Conservation (phyloP, 2,888 invertebrate species). For the Drosophila neotestacea region DNA sequence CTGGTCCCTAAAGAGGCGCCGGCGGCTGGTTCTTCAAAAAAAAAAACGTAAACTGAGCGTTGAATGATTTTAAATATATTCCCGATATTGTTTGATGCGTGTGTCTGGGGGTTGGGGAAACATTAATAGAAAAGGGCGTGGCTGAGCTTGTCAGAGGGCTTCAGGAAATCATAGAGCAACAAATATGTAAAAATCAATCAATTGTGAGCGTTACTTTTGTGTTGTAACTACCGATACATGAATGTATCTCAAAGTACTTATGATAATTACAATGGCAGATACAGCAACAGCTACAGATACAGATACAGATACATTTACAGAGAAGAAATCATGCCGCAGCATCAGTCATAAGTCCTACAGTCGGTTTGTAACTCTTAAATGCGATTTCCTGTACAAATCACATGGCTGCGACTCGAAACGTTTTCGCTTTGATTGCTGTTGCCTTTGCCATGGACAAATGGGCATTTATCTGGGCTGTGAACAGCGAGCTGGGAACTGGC, state of each 20-base stretch:
- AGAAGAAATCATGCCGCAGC: constrained; percentile 9
- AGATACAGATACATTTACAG: constrained; percentile 3
- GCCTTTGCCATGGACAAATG: constrained; percentile 49
- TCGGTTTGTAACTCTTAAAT: constrained; percentile 59
- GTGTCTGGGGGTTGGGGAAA: constrained; percentile 44
- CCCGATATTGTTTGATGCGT: constrained; percentile 51
- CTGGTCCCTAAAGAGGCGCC: constrained; percentile 57
- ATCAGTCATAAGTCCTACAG: constrained; percentile 47
- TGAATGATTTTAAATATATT: constrained; percentile 38
- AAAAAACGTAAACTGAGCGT: constrained; percentile 52
- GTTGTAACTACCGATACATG: constrained; percentile 24
- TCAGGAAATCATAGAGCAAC: constrained; percentile 61
- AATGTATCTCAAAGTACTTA: constrained; percentile 67
- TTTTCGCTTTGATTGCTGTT: constrained; percentile 67
- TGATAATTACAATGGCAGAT: constrained; percentile 71
- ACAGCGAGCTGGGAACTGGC: constrained; percentile 24
- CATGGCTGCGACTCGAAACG: constrained; percentile 60
- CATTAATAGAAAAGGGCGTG: constrained; percentile 79
- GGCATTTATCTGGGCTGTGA: constrained; percentile 69
- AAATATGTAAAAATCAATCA: constrained; percentile 71
- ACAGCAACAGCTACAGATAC: constrained; percentile 16
- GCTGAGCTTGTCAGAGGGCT: constrained; percentile 59
- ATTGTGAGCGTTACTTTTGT: constrained; percentile 57
- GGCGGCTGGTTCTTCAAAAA: constrained; percentile 68
- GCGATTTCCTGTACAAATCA: constrained; percentile 78